Evolutionary conservation across 53 echinoderm and acorn worm genomes (phyloP).

Genomic region (Patiria pectinifera): DNA sequence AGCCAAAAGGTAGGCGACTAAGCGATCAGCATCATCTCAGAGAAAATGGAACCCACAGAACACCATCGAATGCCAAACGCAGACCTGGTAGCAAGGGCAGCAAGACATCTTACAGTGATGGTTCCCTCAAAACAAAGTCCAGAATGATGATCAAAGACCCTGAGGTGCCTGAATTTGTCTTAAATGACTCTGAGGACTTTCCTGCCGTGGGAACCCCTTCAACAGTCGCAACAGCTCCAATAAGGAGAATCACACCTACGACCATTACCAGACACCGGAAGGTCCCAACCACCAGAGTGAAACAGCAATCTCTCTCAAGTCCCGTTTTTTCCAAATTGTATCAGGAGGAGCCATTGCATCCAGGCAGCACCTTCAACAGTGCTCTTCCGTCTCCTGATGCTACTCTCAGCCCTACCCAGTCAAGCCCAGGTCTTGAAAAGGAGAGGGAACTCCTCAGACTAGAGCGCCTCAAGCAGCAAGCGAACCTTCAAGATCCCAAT

Average conservation of each 20-base stretch:
- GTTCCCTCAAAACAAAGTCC: slow-evolving; percentile 57
- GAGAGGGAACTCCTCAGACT: slow-evolving; percentile 87
- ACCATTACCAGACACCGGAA: slow-evolving; percentile 57
- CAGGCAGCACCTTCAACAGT: not conserved
- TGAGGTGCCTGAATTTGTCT: slow-evolving; percentile 61
- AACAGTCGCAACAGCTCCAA: slow-evolving; percentile 34
- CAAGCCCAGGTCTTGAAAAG: slow-evolving; percentile 66
- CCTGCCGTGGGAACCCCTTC: slow-evolving; percentile 71
- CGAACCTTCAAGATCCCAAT: not conserved
- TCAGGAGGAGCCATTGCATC: slow-evolving; percentile 10
- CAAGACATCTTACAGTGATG: slow-evolving; percentile 56
- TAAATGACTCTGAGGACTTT: slow-evolving; percentile 80
- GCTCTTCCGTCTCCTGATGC: not conserved
- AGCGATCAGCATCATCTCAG: slow-evolving; percentile 44
- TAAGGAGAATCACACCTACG: slow-evolving; percentile 92
- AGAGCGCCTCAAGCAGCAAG: slow-evolving; percentile 69
- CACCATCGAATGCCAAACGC: slow-evolving; percentile 50
- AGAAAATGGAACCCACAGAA: slow-evolving; percentile 34
- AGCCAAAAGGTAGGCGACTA: slow-evolving; percentile 51
- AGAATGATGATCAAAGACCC: slow-evolving; percentile 18
- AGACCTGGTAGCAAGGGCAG: slow-evolving; percentile 68
- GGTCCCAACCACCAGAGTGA: slow-evolving; percentile 14
- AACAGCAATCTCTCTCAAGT: slow-evolving; percentile 3
- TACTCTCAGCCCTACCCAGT: slow-evolving; percentile 6
- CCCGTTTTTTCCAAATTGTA: slow-evolving; percentile 21